Base-by-base conservation (phyloP, 2,888 invertebrate genomes). In the Drosophila fungiperda region DNA sequence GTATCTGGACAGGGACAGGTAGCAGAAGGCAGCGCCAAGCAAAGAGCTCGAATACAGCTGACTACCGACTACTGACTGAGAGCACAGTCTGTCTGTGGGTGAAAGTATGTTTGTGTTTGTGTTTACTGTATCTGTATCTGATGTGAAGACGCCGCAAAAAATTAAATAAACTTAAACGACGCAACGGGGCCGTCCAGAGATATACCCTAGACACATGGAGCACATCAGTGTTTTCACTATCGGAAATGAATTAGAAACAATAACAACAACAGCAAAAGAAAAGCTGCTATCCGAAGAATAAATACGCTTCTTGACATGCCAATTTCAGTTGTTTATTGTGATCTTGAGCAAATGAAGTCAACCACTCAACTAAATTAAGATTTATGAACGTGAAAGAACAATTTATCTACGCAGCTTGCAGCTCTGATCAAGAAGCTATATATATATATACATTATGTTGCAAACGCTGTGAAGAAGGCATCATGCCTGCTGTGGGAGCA, bases 111-210 rank as follows among this genome's bases (percentile, higher is more conserved):
- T 32, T 45, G 12, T 45, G 45, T 3, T 45, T 45, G 20, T 45
- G 45, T 23, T 45, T 45, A 45, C 17, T 67, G 55, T 68, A 38
- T 65, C 45, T 68, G 50, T 68, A 38, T 52, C 55, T 68, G 87
- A 61, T 68, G 68, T 64, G 86, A 88, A 84, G 89, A 83, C 67
- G 75, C 81, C 68, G 68, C 80, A 68, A 66, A 73, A 78, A 74
- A 73, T 86, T 60, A 86, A 88, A 80, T 78, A 80, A 78, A 82
- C 76, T 84, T 61, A 82, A 76, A 76, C 70, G 73, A 67, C 65
- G 78, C 72, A 32, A 42, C 36, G 60, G 32, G 20, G 48, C 33
- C 26, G 63, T 53, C 23, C 61, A 61, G 54, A 40, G 23, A 23
- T 61, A 58, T 60, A 63, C 60, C 49, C 58, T 64, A 58, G 45